A percentile compares a stretch with the other conserved stretches of the same genome.
These are phyloP conservation scores for Cryptomyrus ogoouensis DNA, from an alignment of 2,113 vertebrate genomes.

Conservation along the genomic window DNA sequence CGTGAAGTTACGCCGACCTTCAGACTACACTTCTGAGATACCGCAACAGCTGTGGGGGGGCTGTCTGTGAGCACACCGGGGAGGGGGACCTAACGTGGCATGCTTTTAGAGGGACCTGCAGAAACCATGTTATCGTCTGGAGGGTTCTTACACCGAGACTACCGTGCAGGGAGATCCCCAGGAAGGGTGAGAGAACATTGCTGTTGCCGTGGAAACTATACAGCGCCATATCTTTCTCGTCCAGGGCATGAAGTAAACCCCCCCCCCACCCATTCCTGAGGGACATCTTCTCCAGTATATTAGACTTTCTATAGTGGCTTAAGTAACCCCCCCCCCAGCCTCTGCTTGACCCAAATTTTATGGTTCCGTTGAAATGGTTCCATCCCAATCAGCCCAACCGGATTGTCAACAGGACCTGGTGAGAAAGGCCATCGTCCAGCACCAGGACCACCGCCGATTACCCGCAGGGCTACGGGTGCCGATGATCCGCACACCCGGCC, in stretches of 20 bases:
- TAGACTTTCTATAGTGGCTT: not conserved
- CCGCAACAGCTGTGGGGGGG: not conserved
- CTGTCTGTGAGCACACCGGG: not conserved
- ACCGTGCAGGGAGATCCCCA: not conserved
- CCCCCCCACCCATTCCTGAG: not conserved
- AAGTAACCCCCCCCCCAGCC: not conserved
- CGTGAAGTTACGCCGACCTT: not conserved
- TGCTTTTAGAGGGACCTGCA: not conserved
- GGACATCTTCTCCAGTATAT: not conserved
- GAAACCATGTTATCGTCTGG: not conserved
- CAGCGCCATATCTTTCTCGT: not conserved
- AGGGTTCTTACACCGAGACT: not conserved
- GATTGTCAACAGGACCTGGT: not conserved
- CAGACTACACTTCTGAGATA: not conserved
- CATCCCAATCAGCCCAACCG: not conserved
- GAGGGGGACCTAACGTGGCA: not conserved
- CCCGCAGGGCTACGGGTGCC: not conserved
- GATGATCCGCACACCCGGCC: not conserved
- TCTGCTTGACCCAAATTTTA: not conserved
- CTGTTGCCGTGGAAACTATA: slow-evolving; percentile 20
- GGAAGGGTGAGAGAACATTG: not conserved
- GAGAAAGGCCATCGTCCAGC: not conserved
- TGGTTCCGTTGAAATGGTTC: not conserved
- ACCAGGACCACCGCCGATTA: not conserved
- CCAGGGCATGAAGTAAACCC: not conserved